Evolutionary conservation across 2,888 invertebrate species (phyloP).

Genomic region (Drosophila macrothrix): DNA sequence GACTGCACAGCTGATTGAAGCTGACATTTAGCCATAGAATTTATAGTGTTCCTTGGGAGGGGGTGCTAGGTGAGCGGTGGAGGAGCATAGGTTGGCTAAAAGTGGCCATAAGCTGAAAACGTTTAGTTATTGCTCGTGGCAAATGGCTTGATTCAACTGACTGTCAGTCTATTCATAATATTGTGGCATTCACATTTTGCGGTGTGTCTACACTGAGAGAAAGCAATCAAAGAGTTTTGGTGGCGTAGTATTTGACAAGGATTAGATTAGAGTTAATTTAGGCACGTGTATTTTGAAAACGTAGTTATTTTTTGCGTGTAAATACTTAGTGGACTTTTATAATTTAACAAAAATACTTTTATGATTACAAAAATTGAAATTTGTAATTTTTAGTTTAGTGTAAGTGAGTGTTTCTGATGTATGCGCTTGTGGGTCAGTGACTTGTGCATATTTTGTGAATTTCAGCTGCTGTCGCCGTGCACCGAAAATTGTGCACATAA

Average conservation of each 20-base stretch:
- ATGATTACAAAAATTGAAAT: not conserved
- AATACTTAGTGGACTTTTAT: not conserved
- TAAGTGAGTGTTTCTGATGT: conserved; percentile 9
- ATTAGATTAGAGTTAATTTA: not conserved
- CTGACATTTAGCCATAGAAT: conserved; percentile 48
- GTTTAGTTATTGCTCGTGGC: conserved; percentile 30
- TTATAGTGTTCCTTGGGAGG: not conserved
- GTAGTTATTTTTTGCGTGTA: not conserved
- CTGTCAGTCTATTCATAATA: conserved; percentile 54
- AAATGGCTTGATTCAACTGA: conserved; percentile 44
- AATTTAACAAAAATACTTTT: not conserved
- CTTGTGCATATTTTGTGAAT: conserved; percentile 54
- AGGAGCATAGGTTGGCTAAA: conserved; percentile 14
- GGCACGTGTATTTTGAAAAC: not conserved
- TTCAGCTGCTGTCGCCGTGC: conserved; percentile 25
- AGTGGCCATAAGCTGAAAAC: conserved; percentile 43
- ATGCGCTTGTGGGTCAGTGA: conserved; percentile 30
- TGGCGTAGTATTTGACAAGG: not conserved
- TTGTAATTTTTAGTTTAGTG: not conserved
- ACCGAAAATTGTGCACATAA: conserved; percentile 58
- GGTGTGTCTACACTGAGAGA: conserved; percentile 10
- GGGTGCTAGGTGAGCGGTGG: not conserved
- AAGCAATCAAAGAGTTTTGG: not conserved
- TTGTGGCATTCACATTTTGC: conserved; percentile 44
- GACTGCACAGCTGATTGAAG: conserved; percentile 70